These are phyloP conservation scores for Nyleta sp. DNA, from an alignment of 2,888 invertebrate genomes.

Conservation along the genomic window DNA sequence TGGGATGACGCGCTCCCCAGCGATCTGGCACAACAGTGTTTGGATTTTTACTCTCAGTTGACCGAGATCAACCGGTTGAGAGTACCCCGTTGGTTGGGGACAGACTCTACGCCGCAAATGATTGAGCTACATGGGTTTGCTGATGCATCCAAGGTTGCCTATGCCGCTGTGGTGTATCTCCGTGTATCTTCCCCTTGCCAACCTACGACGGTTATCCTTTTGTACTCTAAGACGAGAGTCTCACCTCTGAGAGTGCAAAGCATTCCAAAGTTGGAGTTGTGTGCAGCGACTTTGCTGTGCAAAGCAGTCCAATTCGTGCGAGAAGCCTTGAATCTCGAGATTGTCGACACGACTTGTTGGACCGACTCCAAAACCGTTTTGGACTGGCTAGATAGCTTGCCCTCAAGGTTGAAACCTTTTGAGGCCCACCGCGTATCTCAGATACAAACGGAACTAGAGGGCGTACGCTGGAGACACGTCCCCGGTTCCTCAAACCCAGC, in stretches of 20 bases:
- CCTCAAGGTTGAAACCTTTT: constrained; percentile 48
- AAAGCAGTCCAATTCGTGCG: too few relatives aligned
- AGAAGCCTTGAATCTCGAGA: too few relatives aligned
- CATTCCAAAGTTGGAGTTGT: constrained; percentile 45
- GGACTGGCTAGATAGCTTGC: constrained; percentile 15
- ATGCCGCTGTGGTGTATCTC: constrained; percentile 53
- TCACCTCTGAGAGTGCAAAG: too few relatives aligned
- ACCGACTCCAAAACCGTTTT: constrained; percentile 17
- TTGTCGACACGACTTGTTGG: neutral
- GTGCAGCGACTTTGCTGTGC: neutral
- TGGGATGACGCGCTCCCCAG: constrained; percentile 17
- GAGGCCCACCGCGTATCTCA: constrained; percentile 59
- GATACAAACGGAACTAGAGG: constrained; percentile 64
- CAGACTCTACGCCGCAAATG: too few relatives aligned
- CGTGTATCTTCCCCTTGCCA: constrained; percentile 17
- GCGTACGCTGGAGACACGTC: constrained; percentile 60
- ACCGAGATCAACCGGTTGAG: neutral
- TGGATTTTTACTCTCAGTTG: neutral
- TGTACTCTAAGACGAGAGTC: too few relatives aligned
- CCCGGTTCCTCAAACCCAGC: too few relatives aligned
- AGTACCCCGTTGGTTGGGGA: neutral
- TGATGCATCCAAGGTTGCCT: constrained; percentile 51
- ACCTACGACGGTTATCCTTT: too few relatives aligned
- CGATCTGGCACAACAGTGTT: neutral
- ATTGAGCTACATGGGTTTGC: constrained; percentile 56